Conservation (phyloP, 2,797 vertebrate genomes). For the Onychomys arenicola region DNA sequence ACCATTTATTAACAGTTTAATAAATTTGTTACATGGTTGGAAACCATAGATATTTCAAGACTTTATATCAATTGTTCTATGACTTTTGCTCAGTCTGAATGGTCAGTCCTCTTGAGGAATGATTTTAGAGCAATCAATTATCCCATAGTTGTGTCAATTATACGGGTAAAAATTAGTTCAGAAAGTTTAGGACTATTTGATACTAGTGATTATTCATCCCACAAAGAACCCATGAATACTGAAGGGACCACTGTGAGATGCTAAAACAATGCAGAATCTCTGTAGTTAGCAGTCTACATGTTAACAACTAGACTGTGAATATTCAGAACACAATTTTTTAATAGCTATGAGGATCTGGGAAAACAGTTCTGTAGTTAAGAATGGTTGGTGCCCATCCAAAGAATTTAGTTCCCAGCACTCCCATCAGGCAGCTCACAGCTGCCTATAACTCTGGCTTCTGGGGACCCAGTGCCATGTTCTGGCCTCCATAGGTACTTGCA, state of each 20-base stretch:
- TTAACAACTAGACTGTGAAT: not conserved
- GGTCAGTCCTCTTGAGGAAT: not conserved
- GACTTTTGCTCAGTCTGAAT: not conserved
- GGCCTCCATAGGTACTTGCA: not conserved
- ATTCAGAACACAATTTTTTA: not conserved
- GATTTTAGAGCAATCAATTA: not conserved
- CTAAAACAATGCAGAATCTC: not conserved
- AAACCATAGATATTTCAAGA: not conserved
- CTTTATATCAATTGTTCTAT: not conserved
- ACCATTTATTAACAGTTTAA: slow-evolving; percentile 11
- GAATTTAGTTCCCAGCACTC: not conserved
- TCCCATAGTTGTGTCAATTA: not conserved
- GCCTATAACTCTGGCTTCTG: not conserved
- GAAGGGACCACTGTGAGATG: not conserved
- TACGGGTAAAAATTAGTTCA: not conserved
- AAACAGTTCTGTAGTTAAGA: not conserved
- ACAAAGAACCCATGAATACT: not conserved
- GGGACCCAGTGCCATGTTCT: no score
- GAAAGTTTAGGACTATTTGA: not conserved
- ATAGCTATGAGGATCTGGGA: not conserved
- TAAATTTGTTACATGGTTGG: not conserved
- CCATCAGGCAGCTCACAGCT: not conserved
- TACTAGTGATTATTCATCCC: not conserved
- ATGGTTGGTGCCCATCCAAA: not conserved
- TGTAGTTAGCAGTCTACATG: not conserved